These are phyloP conservation scores for Notothenia rossii DNA, from an alignment of 2,113 vertebrate species.

Conservation along the genomic window DNA sequence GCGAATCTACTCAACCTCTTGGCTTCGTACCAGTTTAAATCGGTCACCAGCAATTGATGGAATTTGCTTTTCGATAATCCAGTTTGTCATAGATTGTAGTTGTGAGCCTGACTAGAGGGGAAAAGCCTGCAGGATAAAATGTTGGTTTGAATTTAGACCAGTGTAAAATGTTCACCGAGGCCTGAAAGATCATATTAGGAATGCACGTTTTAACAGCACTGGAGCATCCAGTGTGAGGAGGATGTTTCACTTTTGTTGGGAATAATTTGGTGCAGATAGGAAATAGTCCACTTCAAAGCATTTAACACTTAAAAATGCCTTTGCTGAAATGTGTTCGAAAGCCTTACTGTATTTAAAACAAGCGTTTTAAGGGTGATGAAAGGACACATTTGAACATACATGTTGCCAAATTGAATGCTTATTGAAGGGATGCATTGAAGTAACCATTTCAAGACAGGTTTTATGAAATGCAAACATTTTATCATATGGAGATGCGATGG, in stretches of 20 bases:
- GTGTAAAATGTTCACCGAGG: conserved; percentile 1
- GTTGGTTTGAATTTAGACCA: neutral
- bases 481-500: conserved; percentile 23
- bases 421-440: conserved; percentile 15
- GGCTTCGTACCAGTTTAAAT: conserved; percentile 10
- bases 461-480: conserved; percentile 6
- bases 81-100: conserved; percentile 13
- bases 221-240: neutral
- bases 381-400: conserved; percentile 9
- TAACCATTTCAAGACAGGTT: conserved; percentile 25
- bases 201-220: conserved; percentile 8
- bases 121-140: conserved; percentile 29
- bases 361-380: conserved; percentile 15
- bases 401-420: conserved; percentile 57
- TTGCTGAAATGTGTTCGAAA: conserved; percentile 43
- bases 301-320: conserved; percentile 54
- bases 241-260: conserved; percentile 12
- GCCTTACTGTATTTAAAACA: conserved; percentile 53
- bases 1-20: neutral
- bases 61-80: conserved; percentile 31
- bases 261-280: neutral
- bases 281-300: conserved; percentile 25
- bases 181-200: neutral
- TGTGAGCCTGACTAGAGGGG: neutral
- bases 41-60: conserved; percentile 12